A percentile compares a stretch with the other conserved stretches of the same genome.
Evolutionary conservation across 2,888 invertebrate genomes (phyloP).

Genomic region (Proisotoma minuta): DNA sequence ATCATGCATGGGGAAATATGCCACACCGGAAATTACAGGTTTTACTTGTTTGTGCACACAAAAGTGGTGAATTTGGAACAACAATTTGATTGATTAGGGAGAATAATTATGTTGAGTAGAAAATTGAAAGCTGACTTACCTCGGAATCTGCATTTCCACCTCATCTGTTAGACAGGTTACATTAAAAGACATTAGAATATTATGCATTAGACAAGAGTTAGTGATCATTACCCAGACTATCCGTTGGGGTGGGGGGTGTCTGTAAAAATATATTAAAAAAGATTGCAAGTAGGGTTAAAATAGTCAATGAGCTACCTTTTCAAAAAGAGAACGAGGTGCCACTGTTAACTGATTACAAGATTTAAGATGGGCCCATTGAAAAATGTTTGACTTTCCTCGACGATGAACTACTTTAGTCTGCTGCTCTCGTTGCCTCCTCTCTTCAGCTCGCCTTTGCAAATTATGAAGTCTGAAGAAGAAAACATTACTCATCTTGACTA

Average conservation of each 20-base stretch:
- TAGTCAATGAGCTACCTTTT: slow-evolving; percentile 2
- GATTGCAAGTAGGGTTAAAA: not conserved
- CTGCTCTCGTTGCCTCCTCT: slow-evolving; percentile 60
- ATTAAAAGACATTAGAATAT: no score
- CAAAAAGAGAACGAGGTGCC: slow-evolving; percentile 43
- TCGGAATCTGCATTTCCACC: slow-evolving; percentile 86
- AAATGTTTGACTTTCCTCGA: slow-evolving; percentile 39
- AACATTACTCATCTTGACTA: slow-evolving; percentile 54
- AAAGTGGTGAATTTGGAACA: no score
- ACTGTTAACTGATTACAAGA: slow-evolving; percentile 47
- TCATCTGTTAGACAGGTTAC: no score
- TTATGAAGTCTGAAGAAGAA: slow-evolving; percentile 93
- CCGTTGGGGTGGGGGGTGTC: slow-evolving; percentile 76
- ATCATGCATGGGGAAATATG: no score
- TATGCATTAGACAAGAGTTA: no score
- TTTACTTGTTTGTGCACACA: no score
- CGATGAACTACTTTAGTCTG: slow-evolving; percentile 48
- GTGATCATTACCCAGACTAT: no score
- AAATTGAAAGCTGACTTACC: slow-evolving; percentile 56
- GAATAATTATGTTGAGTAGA: not conserved
- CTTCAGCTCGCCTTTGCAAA: slow-evolving; percentile 78
- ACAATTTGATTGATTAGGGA: not conserved
- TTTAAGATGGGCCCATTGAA: slow-evolving; percentile 47
- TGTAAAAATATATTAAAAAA: slow-evolving; percentile 69
- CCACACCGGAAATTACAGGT: no score